phyloP scores from a whole-genome alignment of 2,888 invertebrate species.

The Limenitis camilla region DNA sequence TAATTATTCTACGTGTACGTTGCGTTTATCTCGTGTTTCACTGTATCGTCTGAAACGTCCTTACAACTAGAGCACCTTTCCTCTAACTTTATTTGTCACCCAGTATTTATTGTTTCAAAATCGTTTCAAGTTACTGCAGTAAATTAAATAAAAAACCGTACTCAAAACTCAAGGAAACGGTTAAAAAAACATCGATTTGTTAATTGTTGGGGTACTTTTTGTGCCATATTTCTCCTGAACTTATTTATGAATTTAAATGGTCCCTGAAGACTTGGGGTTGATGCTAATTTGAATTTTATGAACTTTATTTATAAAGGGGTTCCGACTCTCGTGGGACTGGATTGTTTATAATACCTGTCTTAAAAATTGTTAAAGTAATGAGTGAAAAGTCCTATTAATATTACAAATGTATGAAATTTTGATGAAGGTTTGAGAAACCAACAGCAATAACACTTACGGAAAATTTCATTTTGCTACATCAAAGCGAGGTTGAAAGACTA shows the following conservation, averaged over 20 bases:
- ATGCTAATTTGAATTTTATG: constrained; percentile 70
- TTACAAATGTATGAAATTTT: too few species aligned
- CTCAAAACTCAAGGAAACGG: constrained; percentile 47
- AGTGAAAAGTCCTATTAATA: too few species aligned
- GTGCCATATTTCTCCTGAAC: constrained; percentile 42
- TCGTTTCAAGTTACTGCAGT: constrained; percentile 53
- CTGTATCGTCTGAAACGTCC: constrained; percentile 20
- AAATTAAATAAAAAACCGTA: constrained; percentile 38
- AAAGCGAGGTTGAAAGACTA: too few species aligned
- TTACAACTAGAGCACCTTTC: constrained; percentile 22
- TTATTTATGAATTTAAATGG: constrained; percentile 71
- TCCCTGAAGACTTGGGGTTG: constrained; percentile 58
- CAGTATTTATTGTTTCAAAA: constrained; percentile 57
- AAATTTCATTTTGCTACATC: too few species aligned
- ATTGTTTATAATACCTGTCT: neutral
- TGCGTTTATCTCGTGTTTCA: neutral
- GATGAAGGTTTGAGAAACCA: too few species aligned
- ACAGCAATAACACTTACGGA: too few species aligned
- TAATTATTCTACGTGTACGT: neutral
- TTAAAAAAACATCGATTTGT: constrained; percentile 67
- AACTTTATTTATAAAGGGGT: constrained; percentile 59
- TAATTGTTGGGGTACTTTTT: constrained; percentile 68
- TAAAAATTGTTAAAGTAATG: neutral
- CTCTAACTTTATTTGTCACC: constrained; percentile 42
- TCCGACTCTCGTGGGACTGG: constrained; percentile 39